A percentile compares a stretch with the other conserved stretches of the same genome.
Evolutionary conservation across 1,140 invertebrate species (phyloP).

Genomic region (Babylonia areolata): DNA sequence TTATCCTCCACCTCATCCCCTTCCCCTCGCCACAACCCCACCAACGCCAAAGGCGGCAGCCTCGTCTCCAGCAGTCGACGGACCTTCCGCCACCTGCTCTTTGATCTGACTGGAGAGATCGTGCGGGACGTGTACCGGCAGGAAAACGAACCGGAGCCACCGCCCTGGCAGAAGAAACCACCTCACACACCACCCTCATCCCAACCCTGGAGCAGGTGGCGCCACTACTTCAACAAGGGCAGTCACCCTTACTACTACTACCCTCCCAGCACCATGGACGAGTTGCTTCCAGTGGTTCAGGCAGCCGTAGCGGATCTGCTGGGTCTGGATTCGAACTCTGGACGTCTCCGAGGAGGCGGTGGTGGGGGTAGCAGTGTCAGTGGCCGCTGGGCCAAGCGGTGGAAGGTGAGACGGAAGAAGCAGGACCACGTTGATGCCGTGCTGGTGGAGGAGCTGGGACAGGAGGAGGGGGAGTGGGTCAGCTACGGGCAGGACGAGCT

Average conservation of each 20-base stretch:
- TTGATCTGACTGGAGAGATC: conserved; percentile 82
- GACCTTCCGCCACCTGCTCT: conserved; percentile 78
- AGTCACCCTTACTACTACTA: too few species aligned
- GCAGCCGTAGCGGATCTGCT: conserved; percentile 76
- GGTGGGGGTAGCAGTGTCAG: too few species aligned
- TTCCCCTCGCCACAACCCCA: too few species aligned
- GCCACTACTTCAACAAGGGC: conserved; percentile 62
- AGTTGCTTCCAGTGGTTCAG: conserved; percentile 66
- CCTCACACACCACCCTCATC: too few species aligned
- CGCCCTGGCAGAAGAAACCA: conserved; percentile 78
- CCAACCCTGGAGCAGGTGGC: conserved; percentile 55
- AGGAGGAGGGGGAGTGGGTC: conserved; percentile 84
- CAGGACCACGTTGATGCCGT: conserved; percentile 85
- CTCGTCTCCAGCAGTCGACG: conserved; percentile 64
- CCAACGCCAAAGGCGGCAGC: conserved; percentile 39
- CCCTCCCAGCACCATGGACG: conserved; percentile 63
- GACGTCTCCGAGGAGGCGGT: conserved; percentile 79
- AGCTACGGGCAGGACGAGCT: conserved; percentile 84
- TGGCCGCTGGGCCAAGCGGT: conserved; percentile 78
- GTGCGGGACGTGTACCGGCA: conserved; percentile 76
- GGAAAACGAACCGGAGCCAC: conserved; percentile 68
- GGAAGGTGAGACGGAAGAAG: conserved; percentile 83
- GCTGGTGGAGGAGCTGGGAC: conserved; percentile 82
- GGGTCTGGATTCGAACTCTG: conserved; percentile 74
- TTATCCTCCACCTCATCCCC: too few species aligned